Conservation (phyloP, 2,797 vertebrate species). For the Falco columbarius region DNA sequence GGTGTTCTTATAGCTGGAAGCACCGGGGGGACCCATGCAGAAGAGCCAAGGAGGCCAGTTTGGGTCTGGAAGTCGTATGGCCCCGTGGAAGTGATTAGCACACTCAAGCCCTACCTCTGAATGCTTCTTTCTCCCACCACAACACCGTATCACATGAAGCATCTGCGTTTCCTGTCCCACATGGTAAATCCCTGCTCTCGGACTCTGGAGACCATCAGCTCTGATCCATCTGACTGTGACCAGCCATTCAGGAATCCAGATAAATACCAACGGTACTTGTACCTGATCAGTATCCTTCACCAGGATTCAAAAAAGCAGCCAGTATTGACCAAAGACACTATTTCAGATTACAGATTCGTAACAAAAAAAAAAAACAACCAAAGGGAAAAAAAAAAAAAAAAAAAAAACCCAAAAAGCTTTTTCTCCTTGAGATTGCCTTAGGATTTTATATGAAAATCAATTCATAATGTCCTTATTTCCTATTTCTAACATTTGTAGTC, state of each 20-base stretch:
- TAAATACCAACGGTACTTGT: fast-evolving
- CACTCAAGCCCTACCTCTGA: not conserved
- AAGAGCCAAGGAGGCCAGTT: not conserved
- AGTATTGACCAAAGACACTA: not conserved
- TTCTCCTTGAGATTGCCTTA: not conserved
- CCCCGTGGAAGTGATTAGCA: too few relatives aligned
- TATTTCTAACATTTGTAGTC: not conserved
- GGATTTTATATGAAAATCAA: not conserved
- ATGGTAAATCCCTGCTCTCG: not conserved
- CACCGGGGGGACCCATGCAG: fast-evolving
- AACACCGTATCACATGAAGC: not conserved
- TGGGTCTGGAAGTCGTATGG: fast-evolving
- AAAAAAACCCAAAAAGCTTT: not conserved
- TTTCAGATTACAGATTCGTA: not conserved
- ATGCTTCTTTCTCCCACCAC: not conserved
- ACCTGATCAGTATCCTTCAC: not conserved
- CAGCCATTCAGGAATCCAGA: not conserved
- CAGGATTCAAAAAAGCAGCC: not conserved
- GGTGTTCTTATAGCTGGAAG: not conserved
- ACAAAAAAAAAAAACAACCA: not conserved
- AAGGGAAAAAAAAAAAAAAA: too few relatives aligned
- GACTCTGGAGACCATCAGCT: not conserved
- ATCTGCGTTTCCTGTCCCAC: not conserved
- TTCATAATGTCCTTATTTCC: not conserved
- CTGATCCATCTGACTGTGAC: not conserved